Evolutionary conservation across 2,113 vertebrate genomes (phyloP).

Genomic region (Podilymbus podiceps): DNA sequence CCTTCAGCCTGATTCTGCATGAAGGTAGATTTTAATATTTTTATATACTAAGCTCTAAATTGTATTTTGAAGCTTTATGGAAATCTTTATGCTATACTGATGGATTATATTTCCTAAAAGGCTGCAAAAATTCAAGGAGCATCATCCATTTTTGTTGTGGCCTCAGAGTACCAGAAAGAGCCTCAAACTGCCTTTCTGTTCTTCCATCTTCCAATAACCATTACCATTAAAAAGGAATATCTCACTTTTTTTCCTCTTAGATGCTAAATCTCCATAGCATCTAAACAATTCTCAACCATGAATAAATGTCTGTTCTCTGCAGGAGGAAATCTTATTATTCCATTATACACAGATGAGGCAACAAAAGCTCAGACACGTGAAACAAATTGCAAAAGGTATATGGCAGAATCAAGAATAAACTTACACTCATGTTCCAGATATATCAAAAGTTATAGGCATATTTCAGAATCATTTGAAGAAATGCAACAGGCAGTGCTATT

Average conservation of each 20-base stretch:
- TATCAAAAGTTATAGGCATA: background rate
- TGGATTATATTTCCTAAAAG: background rate
- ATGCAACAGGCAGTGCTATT: fast-evolving
- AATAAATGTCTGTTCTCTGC: background rate
- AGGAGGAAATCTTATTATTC: background rate
- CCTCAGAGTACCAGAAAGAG: background rate
- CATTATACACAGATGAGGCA: background rate
- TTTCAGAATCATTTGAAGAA: background rate
- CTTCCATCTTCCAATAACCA: background rate
- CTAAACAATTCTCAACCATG: background rate
- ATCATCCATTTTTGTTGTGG: background rate
- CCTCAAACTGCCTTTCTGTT: background rate
- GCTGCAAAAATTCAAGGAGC: background rate
- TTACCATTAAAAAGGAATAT: background rate
- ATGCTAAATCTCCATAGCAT: background rate
- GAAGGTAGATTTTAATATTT: background rate
- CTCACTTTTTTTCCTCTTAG: background rate
- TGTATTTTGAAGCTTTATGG: background rate
- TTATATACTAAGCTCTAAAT: background rate
- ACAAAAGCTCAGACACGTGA: background rate
- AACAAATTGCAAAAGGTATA: background rate
- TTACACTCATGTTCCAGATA: background rate
- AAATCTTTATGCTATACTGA: background rate
- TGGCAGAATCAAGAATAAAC: background rate
- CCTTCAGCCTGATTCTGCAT: background rate